These are phyloP conservation scores for Nematopogon swammerdamellus DNA, from an alignment of 2,888 invertebrate species.

Conservation along the genomic window DNA sequence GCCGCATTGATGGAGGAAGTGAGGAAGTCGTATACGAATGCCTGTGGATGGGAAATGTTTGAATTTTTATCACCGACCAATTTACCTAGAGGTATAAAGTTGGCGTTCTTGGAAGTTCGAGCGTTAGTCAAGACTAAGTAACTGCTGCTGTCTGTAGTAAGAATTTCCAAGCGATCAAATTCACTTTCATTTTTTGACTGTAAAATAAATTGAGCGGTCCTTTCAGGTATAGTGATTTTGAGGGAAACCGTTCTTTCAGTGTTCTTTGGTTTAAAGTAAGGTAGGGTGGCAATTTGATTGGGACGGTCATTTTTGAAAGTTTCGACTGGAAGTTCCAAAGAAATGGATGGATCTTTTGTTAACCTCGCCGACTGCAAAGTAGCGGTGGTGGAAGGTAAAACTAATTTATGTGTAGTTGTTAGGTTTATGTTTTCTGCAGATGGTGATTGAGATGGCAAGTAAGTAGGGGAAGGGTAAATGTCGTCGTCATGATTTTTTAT, in stretches of 20 bases:
- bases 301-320: constrained; percentile 12
- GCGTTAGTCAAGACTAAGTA: constrained; percentile 36
- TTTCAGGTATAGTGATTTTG: constrained; percentile 46
- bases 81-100: constrained; percentile 36
- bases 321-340: constrained; percentile 32
- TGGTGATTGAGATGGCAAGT: constrained; percentile 20
- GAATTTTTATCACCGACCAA: constrained; percentile 30
- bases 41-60: constrained; percentile 48
- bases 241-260: constrained; percentile 40
- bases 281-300: constrained; percentile 30
- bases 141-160: constrained; percentile 44
- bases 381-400: no score
- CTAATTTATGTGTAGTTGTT: no score
- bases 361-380: not conserved
- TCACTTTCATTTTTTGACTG: constrained; percentile 28
- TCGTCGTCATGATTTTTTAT: constrained; percentile 16
- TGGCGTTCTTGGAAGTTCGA: constrained; percentile 14
- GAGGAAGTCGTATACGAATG: constrained; percentile 42
- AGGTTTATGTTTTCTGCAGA: not conserved
- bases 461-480: constrained; percentile 19
- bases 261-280: constrained; percentile 30
- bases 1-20: constrained; percentile 44
- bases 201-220: constrained; percentile 37
- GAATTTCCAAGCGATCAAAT: constrained; percentile 36
- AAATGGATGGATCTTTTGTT: constrained; percentile 23